Evolutionary conservation across 2,113 vertebrate species (phyloP).

Genomic region (Eretmochelys imbricata): DNA sequence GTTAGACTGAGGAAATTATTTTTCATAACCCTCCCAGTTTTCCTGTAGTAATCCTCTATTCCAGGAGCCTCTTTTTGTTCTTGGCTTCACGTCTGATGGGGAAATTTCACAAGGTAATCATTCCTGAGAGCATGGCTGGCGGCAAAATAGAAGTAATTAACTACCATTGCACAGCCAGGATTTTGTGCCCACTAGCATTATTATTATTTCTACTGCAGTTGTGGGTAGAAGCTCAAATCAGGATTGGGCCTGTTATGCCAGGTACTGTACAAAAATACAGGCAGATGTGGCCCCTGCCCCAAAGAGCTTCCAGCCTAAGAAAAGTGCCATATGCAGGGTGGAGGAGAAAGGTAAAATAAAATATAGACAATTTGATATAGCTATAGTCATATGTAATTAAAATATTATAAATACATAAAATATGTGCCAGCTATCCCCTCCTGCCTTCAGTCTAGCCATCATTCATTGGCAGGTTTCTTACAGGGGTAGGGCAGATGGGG

Average conservation of each 20-base stretch:
- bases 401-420: conserved; percentile 1
- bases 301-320: background rate
- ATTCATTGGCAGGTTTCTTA: background rate
- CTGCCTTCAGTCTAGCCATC: background rate
- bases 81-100: background rate
- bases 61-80: conserved; percentile 30
- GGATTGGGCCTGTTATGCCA: background rate
- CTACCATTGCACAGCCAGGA: background rate
- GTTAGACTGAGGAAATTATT: conserved; percentile 17
- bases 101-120: conserved; percentile 27
- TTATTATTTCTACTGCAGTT: background rate
- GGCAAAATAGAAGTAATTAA: background rate
- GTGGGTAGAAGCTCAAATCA: background rate
- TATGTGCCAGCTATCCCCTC: background rate
- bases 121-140: background rate
- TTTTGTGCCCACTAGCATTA: background rate
- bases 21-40: background rate
- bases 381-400: background rate
- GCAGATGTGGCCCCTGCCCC: background rate
- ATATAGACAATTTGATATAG: background rate
- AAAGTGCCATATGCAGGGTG: background rate
- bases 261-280: background rate
- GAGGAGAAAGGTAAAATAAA: background rate
- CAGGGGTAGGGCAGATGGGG: background rate
- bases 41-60: background rate